Evolutionary conservation across 2,797 vertebrate genomes (phyloP).

Genomic region (Podarcis lilfordi): DNA sequence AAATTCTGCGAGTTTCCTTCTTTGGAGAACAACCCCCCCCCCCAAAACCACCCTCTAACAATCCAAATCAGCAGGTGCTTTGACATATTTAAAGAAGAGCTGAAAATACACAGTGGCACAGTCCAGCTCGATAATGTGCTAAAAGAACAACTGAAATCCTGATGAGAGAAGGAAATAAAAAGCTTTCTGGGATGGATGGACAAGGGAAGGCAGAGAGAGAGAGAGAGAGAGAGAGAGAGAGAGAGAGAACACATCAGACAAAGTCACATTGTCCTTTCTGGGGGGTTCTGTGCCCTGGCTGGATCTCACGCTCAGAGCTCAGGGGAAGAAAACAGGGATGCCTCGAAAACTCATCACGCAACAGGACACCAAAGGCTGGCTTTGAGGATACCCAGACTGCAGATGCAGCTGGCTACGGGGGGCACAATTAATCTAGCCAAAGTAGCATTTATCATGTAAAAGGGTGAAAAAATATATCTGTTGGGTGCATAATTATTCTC

Average conservation of each 20-base stretch:
- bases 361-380: slow-evolving; percentile 40
- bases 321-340: slow-evolving; percentile 18
- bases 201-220: neutral
- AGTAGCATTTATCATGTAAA: slow-evolving; percentile 77
- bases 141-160: slow-evolving; percentile 8
- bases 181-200: neutral
- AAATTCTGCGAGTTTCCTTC: neutral
- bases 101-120: neutral
- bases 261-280: slow-evolving; percentile 58
- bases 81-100: neutral
- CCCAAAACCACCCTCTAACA: neutral
- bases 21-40: neutral
- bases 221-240: neutral
- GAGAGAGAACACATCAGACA: slow-evolving; percentile 16
- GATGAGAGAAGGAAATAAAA: neutral
- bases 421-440: slow-evolving; percentile 72
- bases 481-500: slow-evolving; percentile 69
- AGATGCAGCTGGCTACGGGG: slow-evolving; percentile 54
- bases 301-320: slow-evolving; percentile 42
- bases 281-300: slow-evolving; percentile 40
- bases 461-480: slow-evolving; percentile 69
- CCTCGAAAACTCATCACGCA: slow-evolving; percentile 35
- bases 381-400: slow-evolving; percentile 47
- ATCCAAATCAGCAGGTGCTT: neutral
- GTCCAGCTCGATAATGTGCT: neutral